A percentile compares a stretch with the other conserved stretches of the same genome.
Evolutionary conservation across 2,113 vertebrate genomes (phyloP).

Genomic region (Poeciliopsis retropinna): DNA sequence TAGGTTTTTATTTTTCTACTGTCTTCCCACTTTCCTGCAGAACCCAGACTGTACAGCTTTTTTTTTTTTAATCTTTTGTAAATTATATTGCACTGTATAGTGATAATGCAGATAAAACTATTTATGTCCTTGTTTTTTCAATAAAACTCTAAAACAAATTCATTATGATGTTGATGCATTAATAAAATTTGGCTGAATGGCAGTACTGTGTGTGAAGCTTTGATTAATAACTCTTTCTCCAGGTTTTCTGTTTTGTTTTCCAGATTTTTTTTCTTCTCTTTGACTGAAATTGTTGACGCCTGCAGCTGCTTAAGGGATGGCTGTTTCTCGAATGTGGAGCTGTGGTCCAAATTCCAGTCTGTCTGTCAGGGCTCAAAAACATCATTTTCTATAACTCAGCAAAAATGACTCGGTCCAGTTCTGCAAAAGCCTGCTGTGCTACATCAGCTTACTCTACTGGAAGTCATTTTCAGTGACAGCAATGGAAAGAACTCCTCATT

Average conservation of each 20-base stretch:
- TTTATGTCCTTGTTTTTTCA: conserved; percentile 67
- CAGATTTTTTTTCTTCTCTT: neutral
- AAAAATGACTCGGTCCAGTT: conserved; percentile 42
- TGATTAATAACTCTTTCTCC: neutral
- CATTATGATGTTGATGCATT: conserved; percentile 20
- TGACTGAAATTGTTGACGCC: conserved; percentile 39
- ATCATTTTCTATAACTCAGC: conserved; percentile 50
- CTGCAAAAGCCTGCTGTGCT: conserved; percentile 19
- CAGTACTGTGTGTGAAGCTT: neutral
- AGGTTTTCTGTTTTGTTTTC: neutral
- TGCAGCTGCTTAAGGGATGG: conserved; percentile 21
- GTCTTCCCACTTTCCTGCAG: conserved; percentile 92
- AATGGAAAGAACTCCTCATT: conserved; percentile 42
- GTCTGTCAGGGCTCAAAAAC: conserved; percentile 37
- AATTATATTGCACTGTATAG: conserved; percentile 77
- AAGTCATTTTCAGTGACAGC: conserved; percentile 54
- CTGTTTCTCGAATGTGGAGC: conserved; percentile 36
- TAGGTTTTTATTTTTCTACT: conserved; percentile 74
- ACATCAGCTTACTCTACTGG: conserved; percentile 38
- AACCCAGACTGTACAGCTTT: conserved; percentile 92
- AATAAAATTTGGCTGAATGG: neutral
- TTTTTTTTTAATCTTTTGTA: conserved; percentile 70
- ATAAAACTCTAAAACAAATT: conserved; percentile 68
- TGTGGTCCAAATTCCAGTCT: conserved; percentile 52
- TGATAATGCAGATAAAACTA: conserved; percentile 77